Percentiles rank a stretch among this genome's conserved stretches.
phyloP scores from a whole-genome alignment of 2,888 invertebrate genomes.

The Watsonalla cultraria region DNA sequence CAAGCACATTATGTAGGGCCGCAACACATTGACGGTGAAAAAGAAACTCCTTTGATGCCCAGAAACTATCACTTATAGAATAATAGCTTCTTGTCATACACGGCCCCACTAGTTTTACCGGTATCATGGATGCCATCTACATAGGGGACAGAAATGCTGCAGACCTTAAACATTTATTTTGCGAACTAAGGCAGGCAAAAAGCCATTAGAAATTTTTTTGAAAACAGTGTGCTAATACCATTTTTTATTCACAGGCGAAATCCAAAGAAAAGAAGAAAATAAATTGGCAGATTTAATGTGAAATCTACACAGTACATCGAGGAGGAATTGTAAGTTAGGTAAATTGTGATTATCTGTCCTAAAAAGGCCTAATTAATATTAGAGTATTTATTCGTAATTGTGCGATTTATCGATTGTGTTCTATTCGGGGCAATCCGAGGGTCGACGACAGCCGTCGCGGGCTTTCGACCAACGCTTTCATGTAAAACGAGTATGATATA shows the following conservation, averaged over 20 bases:
- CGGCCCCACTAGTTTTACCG: too few species aligned
- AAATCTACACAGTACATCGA: slow-evolving; percentile 35
- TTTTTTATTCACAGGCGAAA: slow-evolving; percentile 38
- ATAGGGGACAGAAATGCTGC: too few species aligned
- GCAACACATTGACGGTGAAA: too few species aligned
- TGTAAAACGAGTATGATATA: slow-evolving; percentile 36
- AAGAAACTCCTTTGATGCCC: too few species aligned
- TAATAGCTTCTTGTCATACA: too few species aligned
- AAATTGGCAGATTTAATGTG: slow-evolving; percentile 34
- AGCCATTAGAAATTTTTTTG: too few species aligned
- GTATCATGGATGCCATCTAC: too few species aligned
- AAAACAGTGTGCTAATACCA: not conserved
- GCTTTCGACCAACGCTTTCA: slow-evolving; percentile 53
- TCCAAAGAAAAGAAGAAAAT: slow-evolving; percentile 58
- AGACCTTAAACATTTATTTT: too few species aligned
- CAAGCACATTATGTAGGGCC: too few species aligned
- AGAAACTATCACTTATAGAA: too few species aligned
- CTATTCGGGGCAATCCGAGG: slow-evolving; percentile 44
- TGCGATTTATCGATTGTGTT: slow-evolving; percentile 66
- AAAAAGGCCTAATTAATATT: slow-evolving; percentile 77
- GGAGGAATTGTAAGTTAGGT: slow-evolving; percentile 54
- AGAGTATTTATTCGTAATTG: slow-evolving; percentile 69
- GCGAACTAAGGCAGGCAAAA: too few species aligned
- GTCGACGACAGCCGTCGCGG: slow-evolving; percentile 28
- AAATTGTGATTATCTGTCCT: slow-evolving; percentile 76